phyloP scores from a whole-genome alignment of 2,113 vertebrate genomes.

The Arenaria interpres region DNA sequence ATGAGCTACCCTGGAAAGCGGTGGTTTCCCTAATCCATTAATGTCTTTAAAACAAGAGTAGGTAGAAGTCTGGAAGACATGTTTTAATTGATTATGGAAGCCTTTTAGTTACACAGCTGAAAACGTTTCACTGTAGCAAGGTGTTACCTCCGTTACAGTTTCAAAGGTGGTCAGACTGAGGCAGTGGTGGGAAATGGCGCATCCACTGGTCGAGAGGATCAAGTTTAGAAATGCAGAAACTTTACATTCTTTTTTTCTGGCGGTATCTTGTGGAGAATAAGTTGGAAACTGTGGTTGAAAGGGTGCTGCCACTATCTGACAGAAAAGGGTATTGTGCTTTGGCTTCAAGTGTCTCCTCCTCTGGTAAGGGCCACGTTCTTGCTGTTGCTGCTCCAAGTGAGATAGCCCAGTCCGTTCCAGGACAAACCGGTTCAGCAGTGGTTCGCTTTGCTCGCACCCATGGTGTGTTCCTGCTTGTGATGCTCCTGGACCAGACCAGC shows the following conservation, averaged over 20 bases:
- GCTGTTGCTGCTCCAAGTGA: neutral
- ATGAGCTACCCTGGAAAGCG: neutral
- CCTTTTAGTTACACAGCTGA: neutral
- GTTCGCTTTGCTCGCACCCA: neutral
- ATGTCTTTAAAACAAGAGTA: neutral
- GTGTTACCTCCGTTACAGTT: neutral
- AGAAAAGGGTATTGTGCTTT: neutral
- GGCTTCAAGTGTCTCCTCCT: neutral
- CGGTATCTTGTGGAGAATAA: neutral
- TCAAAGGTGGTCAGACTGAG: neutral
- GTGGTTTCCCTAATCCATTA: neutral
- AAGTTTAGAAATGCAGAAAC: neutral
- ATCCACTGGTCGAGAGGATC: neutral
- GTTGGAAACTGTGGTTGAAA: neutral
- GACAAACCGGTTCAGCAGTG: neutral
- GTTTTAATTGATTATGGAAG: neutral
- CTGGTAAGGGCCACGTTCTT: neutral
- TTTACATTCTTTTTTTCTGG: neutral
- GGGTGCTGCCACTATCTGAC: neutral
- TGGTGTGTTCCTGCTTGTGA: neutral
- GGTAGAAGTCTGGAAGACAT: neutral
- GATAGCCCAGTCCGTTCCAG: accelerated
- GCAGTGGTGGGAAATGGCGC: neutral
- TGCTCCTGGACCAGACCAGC: neutral
- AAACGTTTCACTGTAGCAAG: neutral